Evolutionary conservation across 2,113 vertebrate species (phyloP).

Genomic region (Aramus guarauna): DNA sequence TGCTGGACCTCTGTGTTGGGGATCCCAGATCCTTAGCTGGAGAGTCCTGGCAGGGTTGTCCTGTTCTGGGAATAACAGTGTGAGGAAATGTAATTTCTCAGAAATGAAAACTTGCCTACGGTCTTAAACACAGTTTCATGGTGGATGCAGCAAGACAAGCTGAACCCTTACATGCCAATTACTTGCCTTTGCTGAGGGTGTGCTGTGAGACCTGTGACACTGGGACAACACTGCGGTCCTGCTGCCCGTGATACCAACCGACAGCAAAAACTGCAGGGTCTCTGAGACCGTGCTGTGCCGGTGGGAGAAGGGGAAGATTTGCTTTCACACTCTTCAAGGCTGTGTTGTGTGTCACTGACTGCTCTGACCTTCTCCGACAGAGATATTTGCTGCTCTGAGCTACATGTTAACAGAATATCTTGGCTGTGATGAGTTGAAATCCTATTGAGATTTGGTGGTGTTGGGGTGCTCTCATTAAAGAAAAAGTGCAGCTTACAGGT

Average conservation of each 20-base stretch:
- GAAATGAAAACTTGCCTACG: background rate
- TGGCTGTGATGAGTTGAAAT: background rate
- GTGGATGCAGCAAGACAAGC: background rate
- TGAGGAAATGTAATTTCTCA: background rate
- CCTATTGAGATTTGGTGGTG: background rate
- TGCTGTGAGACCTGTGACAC: background rate
- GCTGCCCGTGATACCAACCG: rapidly evolving
- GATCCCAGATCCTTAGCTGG: background rate
- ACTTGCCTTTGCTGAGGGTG: background rate
- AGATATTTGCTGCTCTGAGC: background rate
- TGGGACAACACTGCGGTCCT: background rate
- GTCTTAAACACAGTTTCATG: background rate
- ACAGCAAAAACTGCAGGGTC: background rate
- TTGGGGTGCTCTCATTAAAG: background rate
- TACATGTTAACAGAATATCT: background rate
- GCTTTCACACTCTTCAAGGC: background rate
- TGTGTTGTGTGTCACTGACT: background rate
- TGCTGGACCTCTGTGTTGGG: background rate
- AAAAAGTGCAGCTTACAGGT: background rate
- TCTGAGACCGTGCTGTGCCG: background rate
- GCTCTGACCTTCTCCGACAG: background rate
- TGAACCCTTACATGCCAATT: rapidly evolving
- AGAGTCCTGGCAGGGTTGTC: background rate
- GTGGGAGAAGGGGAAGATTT: background rate
- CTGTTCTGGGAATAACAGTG: background rate